These are phyloP conservation scores for Passer domesticus DNA, from an alignment of 2,113 vertebrate species.

Conservation along the genomic window DNA sequence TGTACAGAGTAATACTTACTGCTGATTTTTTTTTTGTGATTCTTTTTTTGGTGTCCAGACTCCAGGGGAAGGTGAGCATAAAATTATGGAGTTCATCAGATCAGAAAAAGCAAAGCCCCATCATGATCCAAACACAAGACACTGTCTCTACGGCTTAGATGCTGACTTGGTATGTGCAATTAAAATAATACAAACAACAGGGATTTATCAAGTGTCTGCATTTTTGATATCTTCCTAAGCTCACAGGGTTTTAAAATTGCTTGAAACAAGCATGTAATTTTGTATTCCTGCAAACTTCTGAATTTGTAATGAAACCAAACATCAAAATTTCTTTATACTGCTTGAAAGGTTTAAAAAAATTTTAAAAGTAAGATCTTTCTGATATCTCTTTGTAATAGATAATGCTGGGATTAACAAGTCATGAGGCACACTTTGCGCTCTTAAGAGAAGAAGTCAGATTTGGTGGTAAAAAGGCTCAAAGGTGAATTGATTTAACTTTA, in stretches of 20 bases:
- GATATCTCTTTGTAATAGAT: constrained; percentile 80
- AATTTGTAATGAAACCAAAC: not conserved
- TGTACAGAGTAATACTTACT: not conserved
- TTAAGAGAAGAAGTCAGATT: constrained; percentile 98
- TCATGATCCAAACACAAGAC: constrained; percentile 93
- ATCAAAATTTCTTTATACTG: not conserved
- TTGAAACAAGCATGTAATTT: not conserved
- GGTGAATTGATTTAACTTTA: constrained; percentile 74
- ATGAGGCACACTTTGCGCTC: constrained; percentile 95
- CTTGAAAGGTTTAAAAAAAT: not conserved
- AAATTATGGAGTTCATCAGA: constrained; percentile 99
- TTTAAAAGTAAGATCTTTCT: not conserved
- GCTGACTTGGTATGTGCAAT: constrained; percentile 90
- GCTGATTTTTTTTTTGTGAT: not conserved
- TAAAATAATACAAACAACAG: not conserved
- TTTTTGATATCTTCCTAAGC: not conserved
- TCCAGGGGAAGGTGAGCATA: constrained; percentile 97
- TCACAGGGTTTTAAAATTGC: not conserved
- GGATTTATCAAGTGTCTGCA: not conserved
- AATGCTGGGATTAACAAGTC: constrained; percentile 97
- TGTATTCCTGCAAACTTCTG: not conserved
- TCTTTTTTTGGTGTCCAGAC: constrained; percentile 76
- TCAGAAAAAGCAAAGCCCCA: constrained; percentile 85
- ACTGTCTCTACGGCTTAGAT: constrained; percentile 97
- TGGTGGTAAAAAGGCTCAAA: constrained; percentile 95